Evolutionary conservation across 2,888 invertebrate genomes (phyloP).

Genomic region (Watsonalla cultraria): DNA sequence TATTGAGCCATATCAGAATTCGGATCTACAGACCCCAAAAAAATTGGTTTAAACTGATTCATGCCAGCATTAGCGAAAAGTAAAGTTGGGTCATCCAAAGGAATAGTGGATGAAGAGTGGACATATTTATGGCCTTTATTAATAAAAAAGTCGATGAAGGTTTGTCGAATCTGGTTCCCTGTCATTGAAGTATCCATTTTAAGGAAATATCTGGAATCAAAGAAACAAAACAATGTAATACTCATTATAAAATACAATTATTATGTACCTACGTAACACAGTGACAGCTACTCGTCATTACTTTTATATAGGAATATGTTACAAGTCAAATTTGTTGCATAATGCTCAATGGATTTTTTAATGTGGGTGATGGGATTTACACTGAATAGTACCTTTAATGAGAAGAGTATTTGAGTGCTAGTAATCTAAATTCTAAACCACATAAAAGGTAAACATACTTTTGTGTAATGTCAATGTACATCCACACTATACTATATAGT

Average conservation of each 20-base stretch:
- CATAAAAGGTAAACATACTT: too few species aligned
- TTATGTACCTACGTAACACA: too few species aligned
- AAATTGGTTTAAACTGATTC: constrained; percentile 99
- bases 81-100: constrained; percentile 97
- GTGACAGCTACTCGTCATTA: too few species aligned
- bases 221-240: background rate
- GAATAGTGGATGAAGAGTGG: constrained; percentile 98
- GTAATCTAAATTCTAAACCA: background rate
- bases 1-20: constrained; percentile 96
- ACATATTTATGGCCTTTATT: constrained; percentile 93
- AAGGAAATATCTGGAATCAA: constrained; percentile 24
- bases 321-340: too few species aligned
- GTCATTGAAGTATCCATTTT: constrained; percentile 79
- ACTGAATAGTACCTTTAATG: too few species aligned
- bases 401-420: background rate
- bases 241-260: too few species aligned
- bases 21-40: constrained; percentile 96
- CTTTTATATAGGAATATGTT: too few species aligned
- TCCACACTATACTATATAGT: too few species aligned
- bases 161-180: constrained; percentile 89
- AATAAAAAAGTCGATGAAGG: constrained; percentile 94
- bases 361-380: too few species aligned
- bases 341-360: too few species aligned
- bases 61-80: constrained; percentile 99
- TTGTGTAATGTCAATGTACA: too few species aligned